A percentile compares a stretch with the other conserved stretches of the same genome.
Conservation (phyloP, 2,888 invertebrate genomes). For the Apotomis turbidana region DNA sequence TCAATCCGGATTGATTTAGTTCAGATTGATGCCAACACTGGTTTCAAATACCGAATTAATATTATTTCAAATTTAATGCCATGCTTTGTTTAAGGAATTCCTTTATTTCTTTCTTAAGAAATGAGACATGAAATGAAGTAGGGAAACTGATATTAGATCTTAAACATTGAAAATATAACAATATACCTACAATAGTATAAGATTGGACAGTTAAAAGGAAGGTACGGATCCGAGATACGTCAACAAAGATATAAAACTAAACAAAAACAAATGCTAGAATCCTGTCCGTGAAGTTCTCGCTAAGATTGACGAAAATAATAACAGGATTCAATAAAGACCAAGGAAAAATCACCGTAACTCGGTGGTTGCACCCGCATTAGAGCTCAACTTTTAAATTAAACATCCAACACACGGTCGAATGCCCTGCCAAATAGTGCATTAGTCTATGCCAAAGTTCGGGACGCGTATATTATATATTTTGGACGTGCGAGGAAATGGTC, state of each 20-base stretch:
- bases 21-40: too few relatives aligned
- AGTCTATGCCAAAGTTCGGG: constrained; percentile 53
- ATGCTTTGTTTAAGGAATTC: too few relatives aligned
- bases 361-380: constrained; percentile 37
- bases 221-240: not conserved
- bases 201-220: not conserved
- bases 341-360: constrained; percentile 31
- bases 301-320: constrained; percentile 35
- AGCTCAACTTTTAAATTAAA: constrained; percentile 69
- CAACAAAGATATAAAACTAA: constrained; percentile 19
- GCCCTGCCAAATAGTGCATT: constrained; percentile 54
- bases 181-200: not conserved
- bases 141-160: too few relatives aligned
- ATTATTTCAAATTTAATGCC: too few relatives aligned
- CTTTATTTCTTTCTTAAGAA: too few relatives aligned
- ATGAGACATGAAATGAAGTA: too few relatives aligned
- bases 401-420: constrained; percentile 56
- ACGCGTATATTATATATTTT: constrained; percentile 53
- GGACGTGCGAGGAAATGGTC: constrained; percentile 57
- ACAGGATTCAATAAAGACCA: constrained; percentile 30
- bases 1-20: too few relatives aligned
- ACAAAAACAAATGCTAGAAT: constrained; percentile 19
- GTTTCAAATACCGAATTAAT: too few relatives aligned
- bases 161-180: not conserved
- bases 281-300: constrained; percentile 8